Evolutionary conservation across 2,113 vertebrate species (phyloP), one percentile per base, ranked within the genome.

Genomic region (Antechinus flavipes): DNA sequence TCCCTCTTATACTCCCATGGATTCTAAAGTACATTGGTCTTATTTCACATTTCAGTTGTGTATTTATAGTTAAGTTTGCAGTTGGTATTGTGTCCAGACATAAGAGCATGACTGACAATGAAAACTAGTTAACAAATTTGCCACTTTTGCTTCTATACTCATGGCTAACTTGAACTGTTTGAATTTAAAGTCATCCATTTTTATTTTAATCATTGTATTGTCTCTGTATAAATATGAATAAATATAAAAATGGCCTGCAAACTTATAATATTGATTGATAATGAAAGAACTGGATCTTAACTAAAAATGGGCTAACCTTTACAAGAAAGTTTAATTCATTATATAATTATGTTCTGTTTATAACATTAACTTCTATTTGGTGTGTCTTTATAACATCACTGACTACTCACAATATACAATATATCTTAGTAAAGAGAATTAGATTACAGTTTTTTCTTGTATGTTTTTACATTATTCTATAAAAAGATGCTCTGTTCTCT

Each of bases 341-440:
- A 68, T n/a, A n/a, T n/a, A 68, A 8, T 94, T 93, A 94, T 94
- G 90, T 12, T 93, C 35, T 95, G 30, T 68, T 84, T 93, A n/a
- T 12, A 93, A 35, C 47, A 47, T 47, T 47, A 50, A 92, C 26
- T 16, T 22, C 14, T 55, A 58, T 93, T 93, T 16, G 30, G 3
- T 2, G 25, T 23, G 0, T 22, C 50, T 27, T 10, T 52, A 0
- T 52, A 94, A 93, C 90, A 58, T 91, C 42, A 89, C 12, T 42
- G 6, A n/a, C 14, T 56, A 2, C 0, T 90, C 56, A 92, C 76
- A 52, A 53, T 55, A 54, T 1, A 50, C n/a, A 25, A 1, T 0
- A 54, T 93, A 11, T 30, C 91, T 76, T 92, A 84, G 7, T 42
- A 1, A 84, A 84, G n/a, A 42, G 6, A 84, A 84, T 84, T 84